Percentiles rank a stretch among this genome's conserved stretches.
Evolutionary conservation across 2,113 vertebrate species (phyloP).

Genomic region (Cisticola juncidis): DNA sequence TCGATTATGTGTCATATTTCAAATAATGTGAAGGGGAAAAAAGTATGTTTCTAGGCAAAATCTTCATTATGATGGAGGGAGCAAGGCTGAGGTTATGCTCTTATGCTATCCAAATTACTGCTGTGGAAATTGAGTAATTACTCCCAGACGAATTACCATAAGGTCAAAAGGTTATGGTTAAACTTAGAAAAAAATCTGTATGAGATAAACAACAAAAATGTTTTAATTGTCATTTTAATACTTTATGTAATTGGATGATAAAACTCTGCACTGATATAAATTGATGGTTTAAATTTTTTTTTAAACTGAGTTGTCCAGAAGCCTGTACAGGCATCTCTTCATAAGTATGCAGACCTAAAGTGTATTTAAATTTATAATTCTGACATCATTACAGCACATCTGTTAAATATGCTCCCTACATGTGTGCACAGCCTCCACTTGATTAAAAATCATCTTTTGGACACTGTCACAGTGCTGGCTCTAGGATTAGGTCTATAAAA

Average conservation of each 20-base stretch:
- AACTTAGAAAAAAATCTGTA: not conserved
- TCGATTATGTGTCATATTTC: constrained; percentile 14
- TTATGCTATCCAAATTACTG: not conserved
- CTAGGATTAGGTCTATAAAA: not conserved
- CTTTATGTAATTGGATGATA: not conserved
- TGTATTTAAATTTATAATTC: not conserved
- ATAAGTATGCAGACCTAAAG: not conserved
- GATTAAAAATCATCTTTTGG: not conserved
- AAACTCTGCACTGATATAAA: not conserved
- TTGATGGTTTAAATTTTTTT: not conserved
- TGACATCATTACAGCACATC: not conserved
- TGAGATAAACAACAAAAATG: not conserved
- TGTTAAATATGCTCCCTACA: not conserved
- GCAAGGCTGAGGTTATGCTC: not conserved
- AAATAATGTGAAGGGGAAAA: not conserved
- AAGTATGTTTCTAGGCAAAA: not conserved
- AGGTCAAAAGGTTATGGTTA: not conserved
- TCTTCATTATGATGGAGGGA: not conserved
- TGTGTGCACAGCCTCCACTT: not conserved
- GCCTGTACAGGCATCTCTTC: not conserved
- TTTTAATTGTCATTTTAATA: not conserved
- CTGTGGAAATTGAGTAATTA: constrained; percentile 9
- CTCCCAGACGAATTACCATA: not conserved
- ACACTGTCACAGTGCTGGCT: not conserved
- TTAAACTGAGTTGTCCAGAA: not conserved